Percentiles rank a stretch among this genome's conserved stretches.
phyloP scores from a whole-genome alignment of 2,797 vertebrate species.

The Neomorphus geoffroyi region DNA sequence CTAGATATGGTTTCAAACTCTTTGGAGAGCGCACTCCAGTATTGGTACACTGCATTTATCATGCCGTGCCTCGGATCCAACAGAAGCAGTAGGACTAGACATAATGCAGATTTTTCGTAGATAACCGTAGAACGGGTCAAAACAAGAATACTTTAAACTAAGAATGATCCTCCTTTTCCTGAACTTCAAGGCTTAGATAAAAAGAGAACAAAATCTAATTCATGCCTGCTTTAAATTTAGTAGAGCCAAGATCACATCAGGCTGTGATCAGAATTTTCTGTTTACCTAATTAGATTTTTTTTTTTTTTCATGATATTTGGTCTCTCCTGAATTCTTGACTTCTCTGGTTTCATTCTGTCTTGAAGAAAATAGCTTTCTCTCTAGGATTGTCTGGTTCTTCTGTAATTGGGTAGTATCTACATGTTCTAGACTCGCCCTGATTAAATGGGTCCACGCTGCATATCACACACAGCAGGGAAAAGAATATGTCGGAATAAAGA shows the following conservation, averaged over 20 bases:
- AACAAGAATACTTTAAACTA: background rate
- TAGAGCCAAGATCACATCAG: no score
- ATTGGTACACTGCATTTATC: background rate
- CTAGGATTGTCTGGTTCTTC: background rate
- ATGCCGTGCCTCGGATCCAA: background rate
- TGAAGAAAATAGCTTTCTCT: background rate
- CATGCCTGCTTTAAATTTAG: background rate
- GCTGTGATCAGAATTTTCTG: no score
- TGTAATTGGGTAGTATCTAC: background rate
- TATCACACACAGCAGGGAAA: background rate
- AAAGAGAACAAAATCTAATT: background rate
- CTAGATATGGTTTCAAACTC: background rate
- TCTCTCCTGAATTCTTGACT: no score
- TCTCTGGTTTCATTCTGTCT: background rate
- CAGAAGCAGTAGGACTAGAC: background rate
- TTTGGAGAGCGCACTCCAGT: background rate
- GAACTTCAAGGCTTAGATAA: background rate
- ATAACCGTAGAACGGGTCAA: slow-evolving; percentile 35
- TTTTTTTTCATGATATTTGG: no score
- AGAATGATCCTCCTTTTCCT: background rate
- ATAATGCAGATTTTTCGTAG: background rate
- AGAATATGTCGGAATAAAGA: background rate
- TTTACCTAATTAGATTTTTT: no score
- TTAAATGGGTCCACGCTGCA: background rate
- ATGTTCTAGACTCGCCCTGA: background rate